Evolutionary conservation across 1,140 invertebrate genomes (phyloP).

Genomic region (Neodiprion virginianus): DNA sequence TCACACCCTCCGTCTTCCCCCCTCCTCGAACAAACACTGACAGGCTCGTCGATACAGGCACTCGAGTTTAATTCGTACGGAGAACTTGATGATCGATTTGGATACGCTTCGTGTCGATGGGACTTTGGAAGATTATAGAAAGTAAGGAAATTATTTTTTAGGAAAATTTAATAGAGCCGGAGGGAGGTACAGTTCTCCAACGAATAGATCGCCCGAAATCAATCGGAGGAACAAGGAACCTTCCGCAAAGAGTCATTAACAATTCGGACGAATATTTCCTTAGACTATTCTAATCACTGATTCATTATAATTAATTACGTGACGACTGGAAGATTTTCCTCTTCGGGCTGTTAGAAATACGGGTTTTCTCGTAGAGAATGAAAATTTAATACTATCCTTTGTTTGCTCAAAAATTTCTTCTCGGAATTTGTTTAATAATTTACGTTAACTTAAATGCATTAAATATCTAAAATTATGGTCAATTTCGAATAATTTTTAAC

Average conservation of each 20-base stretch:
- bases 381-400: neutral
- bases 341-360: neutral
- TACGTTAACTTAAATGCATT: too few relatives aligned
- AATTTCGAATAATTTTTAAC: too few relatives aligned
- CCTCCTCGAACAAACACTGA: too few relatives aligned
- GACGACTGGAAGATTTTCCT: neutral
- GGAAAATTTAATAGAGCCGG: neutral
- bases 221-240: neutral
- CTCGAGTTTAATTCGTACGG: too few relatives aligned
- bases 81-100: too few relatives aligned
- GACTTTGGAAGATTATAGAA: neutral
- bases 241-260: neutral
- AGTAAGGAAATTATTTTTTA: neutral
- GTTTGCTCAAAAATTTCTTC: neutral
- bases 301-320: neutral
- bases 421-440: too few relatives aligned
- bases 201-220: neutral
- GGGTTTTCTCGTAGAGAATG: too few relatives aligned
- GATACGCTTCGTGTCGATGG: too few relatives aligned
- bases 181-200: too few relatives aligned
- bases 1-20: neutral
- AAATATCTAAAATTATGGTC: too few relatives aligned
- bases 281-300: neutral
- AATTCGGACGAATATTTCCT: neutral
- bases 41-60: too few relatives aligned